Base-by-base conservation (phyloP, 2,888 invertebrate genomes). In the Leptura quadrifasciata region DNA sequence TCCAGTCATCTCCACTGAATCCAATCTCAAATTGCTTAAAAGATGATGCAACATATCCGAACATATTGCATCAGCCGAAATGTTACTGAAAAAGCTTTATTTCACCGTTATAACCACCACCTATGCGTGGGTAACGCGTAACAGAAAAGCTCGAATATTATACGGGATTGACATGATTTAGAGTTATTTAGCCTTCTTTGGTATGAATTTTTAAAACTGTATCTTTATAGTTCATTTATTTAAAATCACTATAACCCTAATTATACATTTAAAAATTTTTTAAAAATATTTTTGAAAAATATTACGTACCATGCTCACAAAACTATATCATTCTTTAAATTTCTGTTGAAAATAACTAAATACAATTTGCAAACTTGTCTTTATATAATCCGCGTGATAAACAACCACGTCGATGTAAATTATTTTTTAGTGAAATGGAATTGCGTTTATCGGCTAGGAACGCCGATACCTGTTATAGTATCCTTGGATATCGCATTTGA, bases 1-100 rank as follows among this genome's bases (percentile, higher is more conserved):
- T 31, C 0, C 8, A 31, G 27, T 6, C 8, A 31, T 31, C 27
- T 6, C 5, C 6, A 31, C 6, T 31, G 8, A 0, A 31, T 5
- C 27, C 6, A 31, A 5, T 4, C 6, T 31, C 27, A 31, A 31
- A 5, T 8, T 31, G 27, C 27, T 12, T 35, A 68, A 69, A 70
- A 61, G 70, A 72, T 77, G 77, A 77, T 77, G 77, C 77, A 77
- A 77, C 47, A 39, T 58, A 71, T 61, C 17, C 3, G 12, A 20
- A 35, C 12, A 20, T 24, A 70, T 77, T 77, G 70, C 77, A 77
- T 77, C 77, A 77, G 64, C 58, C 64, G 58, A 60, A 54, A 60
- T 61, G 2, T 20, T 8, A 24, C 52, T 71, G 60, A 71, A 71
- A n/a, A 71, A 71, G 71, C 71, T 71, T 71, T 27, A 39, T 61